Conservation (phyloP, 2,797 vertebrate genomes). For the Atherinosoma microstoma region DNA sequence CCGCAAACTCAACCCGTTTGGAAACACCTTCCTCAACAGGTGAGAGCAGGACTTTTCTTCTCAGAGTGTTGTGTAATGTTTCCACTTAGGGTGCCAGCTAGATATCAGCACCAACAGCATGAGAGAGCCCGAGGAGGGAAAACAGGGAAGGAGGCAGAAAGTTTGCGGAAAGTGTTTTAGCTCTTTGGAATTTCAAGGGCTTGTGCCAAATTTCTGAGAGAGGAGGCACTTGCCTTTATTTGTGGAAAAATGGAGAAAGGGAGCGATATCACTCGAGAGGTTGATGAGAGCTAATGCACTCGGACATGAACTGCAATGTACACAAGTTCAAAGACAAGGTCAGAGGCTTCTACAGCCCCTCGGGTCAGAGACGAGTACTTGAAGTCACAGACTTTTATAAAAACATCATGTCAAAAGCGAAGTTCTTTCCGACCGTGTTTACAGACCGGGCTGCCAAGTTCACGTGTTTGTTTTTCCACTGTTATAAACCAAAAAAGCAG, state of each 20-base stretch:
- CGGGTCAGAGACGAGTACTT: constrained; percentile 49
- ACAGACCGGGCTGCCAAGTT: constrained; percentile 25
- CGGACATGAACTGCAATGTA: constrained; percentile 53
- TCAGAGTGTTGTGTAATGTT: constrained; percentile 3
- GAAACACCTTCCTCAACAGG: constrained; percentile 96
- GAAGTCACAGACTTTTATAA: constrained; percentile 32
- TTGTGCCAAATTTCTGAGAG: constrained; percentile 79
- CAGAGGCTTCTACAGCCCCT: constrained; percentile 40
- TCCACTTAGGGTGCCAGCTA: background rate
- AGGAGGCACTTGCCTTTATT: constrained; percentile 82
- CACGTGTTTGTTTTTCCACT: constrained; percentile 50
- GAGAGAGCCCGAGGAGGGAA: constrained; percentile 18
- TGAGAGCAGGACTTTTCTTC: constrained; percentile 56
- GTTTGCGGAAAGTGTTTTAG: constrained; percentile 46
- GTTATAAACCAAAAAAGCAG: constrained; percentile 20
- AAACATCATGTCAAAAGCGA: constrained; percentile 24
- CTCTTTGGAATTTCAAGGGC: constrained; percentile 80
- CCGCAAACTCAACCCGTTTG: constrained; percentile 94
- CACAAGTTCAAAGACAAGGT: constrained; percentile 61
- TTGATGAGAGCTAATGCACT: constrained; percentile 65
- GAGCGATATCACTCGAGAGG: constrained; percentile 73
- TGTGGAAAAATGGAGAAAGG: constrained; percentile 82
- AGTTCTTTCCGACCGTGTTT: constrained; percentile 39
- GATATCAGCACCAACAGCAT: background rate
- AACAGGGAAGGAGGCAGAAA: constrained; percentile 46